phyloP scores from a whole-genome alignment of 2,888 invertebrate genomes.

The Bembecia ichneumoniformis region DNA sequence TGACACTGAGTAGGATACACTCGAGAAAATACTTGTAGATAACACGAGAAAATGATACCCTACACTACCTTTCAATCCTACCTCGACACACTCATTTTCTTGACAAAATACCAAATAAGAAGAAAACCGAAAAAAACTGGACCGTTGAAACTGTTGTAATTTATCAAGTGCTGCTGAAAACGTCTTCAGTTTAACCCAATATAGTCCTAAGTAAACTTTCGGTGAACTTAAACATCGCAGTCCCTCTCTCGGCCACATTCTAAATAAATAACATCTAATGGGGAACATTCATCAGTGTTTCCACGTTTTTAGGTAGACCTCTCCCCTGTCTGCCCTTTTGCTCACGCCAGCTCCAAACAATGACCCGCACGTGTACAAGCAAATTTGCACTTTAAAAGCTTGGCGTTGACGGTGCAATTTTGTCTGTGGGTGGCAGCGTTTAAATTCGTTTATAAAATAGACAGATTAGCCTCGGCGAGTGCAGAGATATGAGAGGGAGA shows the following conservation, averaged over 20 bases:
- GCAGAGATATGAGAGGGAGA: constrained; percentile 55
- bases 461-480: constrained; percentile 66
- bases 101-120: constrained; percentile 61
- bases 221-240: constrained; percentile 62
- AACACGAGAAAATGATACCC: no score
- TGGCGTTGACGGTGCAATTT: constrained; percentile 18
- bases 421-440: constrained; percentile 19
- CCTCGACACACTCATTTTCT: constrained; percentile 10
- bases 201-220: constrained; percentile 71
- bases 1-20: no score
- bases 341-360: constrained; percentile 39
- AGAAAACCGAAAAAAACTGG: constrained; percentile 57
- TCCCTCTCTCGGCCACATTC: constrained; percentile 70
- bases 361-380: constrained; percentile 15
- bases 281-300: constrained; percentile 72
- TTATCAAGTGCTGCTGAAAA: constrained; percentile 54
- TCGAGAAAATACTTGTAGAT: no score
- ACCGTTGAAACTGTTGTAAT: constrained; percentile 61
- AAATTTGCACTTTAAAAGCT: constrained; percentile 19
- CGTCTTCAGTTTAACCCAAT: constrained; percentile 67
- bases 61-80: no score
- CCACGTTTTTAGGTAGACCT: constrained; percentile 68
- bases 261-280: constrained; percentile 75
- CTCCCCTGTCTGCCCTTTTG: constrained; percentile 61
- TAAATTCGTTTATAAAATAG: constrained; percentile 56